Base-by-base conservation (phyloP, 1,140 invertebrate species). In the Sitodiplosis mosellana region DNA sequence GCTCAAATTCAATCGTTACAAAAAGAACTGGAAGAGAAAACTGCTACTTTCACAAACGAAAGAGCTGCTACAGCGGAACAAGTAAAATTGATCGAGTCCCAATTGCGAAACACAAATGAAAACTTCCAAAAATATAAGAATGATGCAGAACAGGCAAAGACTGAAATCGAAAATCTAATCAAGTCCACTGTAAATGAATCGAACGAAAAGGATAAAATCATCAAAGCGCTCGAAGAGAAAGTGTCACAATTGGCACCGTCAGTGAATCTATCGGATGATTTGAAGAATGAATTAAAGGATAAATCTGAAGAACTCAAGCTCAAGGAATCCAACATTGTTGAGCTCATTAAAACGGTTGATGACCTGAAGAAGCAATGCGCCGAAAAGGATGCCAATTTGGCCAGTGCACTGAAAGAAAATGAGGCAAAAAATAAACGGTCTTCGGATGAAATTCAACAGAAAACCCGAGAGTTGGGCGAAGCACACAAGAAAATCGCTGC, bases 281-380 rank as follows among this genome's bases (percentile, higher is more conserved):
- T 69, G 2, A 66, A 60, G 54, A 58, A 58, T 14, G 60, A 69
- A 59, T 53, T 70, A 43, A 66, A 67, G 46, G 48, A 56, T 12
- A 22, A 45, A 33, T 27, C 20, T 5, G 43, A 45, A n/a, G 43
- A 45, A 45, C 21, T 45, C 6, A 45, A 45, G 15, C 50, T 68
- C 4, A 66, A 58, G 52, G 60, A 66, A 56, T 59, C 66, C 57
- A 66, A 66, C 54, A 55, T 59, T 40, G 5, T 5, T 18, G 41
- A 43, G 18, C 20, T 43, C 2, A 7, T 12, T 36, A 20, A 15
- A 18, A 47, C 27, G 18, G 46, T 47, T 14, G 17, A 38, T 7
- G 19, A 18, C 33, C 20, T 47, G 27, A 18, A 37, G 19, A 15
- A 33, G 37, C n/a, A 47, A 47, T 18, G 8, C 18, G 18, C n/a